Conservation (phyloP, 2,888 invertebrate genomes). For the Leucophora obtusa region DNA sequence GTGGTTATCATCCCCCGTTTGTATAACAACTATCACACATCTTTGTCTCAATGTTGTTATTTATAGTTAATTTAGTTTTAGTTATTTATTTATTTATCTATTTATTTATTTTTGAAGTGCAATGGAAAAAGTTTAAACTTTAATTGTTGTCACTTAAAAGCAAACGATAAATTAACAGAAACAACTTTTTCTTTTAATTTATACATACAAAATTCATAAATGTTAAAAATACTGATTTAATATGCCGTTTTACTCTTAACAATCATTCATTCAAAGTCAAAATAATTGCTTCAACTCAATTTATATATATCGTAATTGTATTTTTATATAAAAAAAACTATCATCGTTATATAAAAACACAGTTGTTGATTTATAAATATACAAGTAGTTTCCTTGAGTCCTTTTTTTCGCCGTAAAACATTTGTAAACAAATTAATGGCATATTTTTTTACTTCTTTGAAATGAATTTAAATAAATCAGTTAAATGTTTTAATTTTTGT, state of each 20-base stretch:
- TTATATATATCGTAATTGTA: background rate
- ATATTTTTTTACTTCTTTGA: conserved; percentile 35
- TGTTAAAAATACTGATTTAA: background rate
- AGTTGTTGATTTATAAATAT: background rate
- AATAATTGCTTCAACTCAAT: background rate
- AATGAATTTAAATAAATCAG: conserved; percentile 33
- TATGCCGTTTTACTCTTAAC: background rate
- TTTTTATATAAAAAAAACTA: background rate
- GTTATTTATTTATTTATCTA: background rate
- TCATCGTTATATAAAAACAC: background rate
- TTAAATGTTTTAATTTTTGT: conserved; percentile 34
- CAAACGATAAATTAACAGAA: background rate
- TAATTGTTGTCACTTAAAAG: background rate
- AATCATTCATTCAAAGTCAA: background rate
- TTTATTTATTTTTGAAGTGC: no score
- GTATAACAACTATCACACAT: conserved; percentile 66
- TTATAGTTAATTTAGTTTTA: background rate
- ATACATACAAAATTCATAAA: background rate
- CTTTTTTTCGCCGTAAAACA: conserved; percentile 28
- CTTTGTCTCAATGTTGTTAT: conserved; percentile 70
- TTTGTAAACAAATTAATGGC: conserved; percentile 47
- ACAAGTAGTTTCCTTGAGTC: background rate
- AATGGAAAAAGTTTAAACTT: no score
- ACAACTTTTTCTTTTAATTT: background rate
- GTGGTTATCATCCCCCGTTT: conserved; percentile 66